Percentiles rank a stretch among this genome's conserved stretches.
Evolutionary conservation across 2,113 vertebrate species (phyloP).

Genomic region (Prietella phreatophila): DNA sequence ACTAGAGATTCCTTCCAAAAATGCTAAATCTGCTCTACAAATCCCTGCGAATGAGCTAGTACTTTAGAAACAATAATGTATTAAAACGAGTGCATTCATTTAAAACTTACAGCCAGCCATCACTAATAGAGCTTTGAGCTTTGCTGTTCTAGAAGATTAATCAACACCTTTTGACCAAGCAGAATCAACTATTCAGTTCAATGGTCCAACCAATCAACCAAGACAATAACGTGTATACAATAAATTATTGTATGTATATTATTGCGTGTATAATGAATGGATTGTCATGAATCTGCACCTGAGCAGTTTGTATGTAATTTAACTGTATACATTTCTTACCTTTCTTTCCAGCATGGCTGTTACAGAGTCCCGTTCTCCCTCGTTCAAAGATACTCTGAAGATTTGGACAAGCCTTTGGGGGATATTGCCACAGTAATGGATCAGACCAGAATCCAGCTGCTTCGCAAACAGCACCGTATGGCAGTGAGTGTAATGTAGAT

Average conservation of each 20-base stretch:
- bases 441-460: slow-evolving; percentile 77
- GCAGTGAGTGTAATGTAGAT: slow-evolving; percentile 71
- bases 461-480: slow-evolving; percentile 83
- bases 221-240: too few species aligned
- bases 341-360: slow-evolving; percentile 72
- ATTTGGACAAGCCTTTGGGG: slow-evolving; percentile 74
- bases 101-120: background rate
- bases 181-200: background rate
- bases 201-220: too few species aligned
- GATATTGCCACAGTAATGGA: slow-evolving; percentile 79
- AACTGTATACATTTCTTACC: background rate
- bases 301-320: background rate
- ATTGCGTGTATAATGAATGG: background rate
- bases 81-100: background rate
- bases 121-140: background rate
- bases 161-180: background rate
- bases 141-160: background rate
- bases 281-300: background rate
- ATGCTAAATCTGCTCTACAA: background rate
- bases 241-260: too few species aligned
- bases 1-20: background rate
- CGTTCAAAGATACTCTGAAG: slow-evolving; percentile 80
- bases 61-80: background rate
- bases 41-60: background rate
- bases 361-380: slow-evolving; percentile 82